Conservation (phyloP, 53 echinoderm and acorn worm species). For the Echinometra lucunter region DNA sequence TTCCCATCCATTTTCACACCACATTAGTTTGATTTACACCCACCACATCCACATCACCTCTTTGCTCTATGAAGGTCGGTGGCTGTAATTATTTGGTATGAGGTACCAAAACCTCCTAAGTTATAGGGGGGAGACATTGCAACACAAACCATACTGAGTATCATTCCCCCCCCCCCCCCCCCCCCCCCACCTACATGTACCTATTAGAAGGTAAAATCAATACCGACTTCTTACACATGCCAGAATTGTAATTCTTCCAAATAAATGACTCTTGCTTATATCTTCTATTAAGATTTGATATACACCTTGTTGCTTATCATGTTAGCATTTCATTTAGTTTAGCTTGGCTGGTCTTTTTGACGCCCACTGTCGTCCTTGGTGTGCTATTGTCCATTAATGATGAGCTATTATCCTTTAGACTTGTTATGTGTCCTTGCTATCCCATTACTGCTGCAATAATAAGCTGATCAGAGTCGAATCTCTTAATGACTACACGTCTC, state of each 20-base stretch:
- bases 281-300: neutral
- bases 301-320: slow-evolving; percentile 16
- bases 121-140: neutral
- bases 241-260: neutral
- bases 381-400: slow-evolving; percentile 49
- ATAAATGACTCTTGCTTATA: neutral
- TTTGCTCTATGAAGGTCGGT: neutral
- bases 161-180: neutral
- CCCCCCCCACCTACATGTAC: neutral
- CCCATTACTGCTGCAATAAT: slow-evolving; percentile 53
- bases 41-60: slow-evolving; percentile 8
- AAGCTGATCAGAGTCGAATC: slow-evolving; percentile 21
- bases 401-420: slow-evolving; percentile 54
- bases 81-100: neutral
- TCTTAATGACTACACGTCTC: neutral
- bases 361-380: slow-evolving; percentile 45
- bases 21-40: neutral
- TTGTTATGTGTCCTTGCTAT: slow-evolving; percentile 46
- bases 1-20: neutral
- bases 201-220: neutral
- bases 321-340: slow-evolving; percentile 1
- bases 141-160: neutral
- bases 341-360: neutral
- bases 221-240: slow-evolving; percentile 7
- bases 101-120: neutral